Conservation (phyloP, 2,113 vertebrate genomes). For the Dromiciops gliroides region DNA sequence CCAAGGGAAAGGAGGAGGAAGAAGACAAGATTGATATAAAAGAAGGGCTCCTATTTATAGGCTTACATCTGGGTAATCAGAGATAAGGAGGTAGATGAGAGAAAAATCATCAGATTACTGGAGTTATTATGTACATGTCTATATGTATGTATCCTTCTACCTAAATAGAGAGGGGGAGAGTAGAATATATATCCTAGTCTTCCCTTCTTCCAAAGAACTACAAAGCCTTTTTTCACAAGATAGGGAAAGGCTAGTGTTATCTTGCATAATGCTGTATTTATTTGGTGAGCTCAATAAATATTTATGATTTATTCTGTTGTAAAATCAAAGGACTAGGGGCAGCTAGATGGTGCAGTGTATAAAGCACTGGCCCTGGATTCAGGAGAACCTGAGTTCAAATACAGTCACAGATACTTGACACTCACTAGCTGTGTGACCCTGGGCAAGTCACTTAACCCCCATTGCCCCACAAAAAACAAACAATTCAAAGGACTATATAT, state of each 20-base stretch:
- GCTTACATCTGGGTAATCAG: neutral
- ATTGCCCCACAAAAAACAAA: too few relatives aligned
- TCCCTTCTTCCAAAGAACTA: constrained; percentile 32
- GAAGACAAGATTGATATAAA: neutral
- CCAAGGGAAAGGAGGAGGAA: neutral
- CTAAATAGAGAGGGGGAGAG: too few relatives aligned
- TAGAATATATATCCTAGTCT: constrained; percentile 21
- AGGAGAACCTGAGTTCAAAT: too few relatives aligned
- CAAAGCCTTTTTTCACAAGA: constrained; percentile 18
- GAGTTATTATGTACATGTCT: too few relatives aligned
- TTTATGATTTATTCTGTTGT: constrained; percentile 2
- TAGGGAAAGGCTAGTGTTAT: neutral
- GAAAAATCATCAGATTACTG: neutral
- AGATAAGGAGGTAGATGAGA: constrained; percentile 8
- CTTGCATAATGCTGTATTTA: neutral
- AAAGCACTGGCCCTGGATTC: too few relatives aligned
- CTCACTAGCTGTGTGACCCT: too few relatives aligned
- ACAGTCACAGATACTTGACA: too few relatives aligned
- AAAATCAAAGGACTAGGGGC: neutral
- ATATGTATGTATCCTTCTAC: too few relatives aligned
- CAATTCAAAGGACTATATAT: neutral
- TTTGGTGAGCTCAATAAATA: constrained; percentile 13
- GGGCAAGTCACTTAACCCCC: too few relatives aligned
- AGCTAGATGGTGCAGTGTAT: too few relatives aligned
- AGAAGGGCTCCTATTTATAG: constrained; percentile 2